Evolutionary conservation across 35 echinoderm and acorn worm genomes (phyloP).

Genomic region (Ophiothrix spiculata): DNA sequence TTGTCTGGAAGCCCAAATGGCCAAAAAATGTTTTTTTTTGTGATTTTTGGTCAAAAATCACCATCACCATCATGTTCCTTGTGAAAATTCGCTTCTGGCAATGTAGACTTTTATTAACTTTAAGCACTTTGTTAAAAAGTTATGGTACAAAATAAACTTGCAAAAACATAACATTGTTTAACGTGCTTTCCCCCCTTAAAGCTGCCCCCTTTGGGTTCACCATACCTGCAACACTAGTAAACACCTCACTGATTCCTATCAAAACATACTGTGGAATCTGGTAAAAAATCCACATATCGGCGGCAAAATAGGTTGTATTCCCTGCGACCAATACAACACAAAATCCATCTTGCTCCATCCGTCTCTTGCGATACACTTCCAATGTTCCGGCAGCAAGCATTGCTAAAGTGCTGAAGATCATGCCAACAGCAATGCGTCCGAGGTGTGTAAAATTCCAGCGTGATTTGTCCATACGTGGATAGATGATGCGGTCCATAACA

Average conservation of each 20-base stretch:
- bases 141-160: too few relatives aligned
- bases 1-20: too few relatives aligned
- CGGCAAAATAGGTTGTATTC: slow-evolving; percentile 50
- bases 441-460: slow-evolving; percentile 68
- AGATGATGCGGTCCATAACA: slow-evolving; percentile 79
- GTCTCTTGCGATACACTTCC: slow-evolving; percentile 39
- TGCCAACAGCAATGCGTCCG: slow-evolving; percentile 70
- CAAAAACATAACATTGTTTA: too few relatives aligned
- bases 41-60: too few relatives aligned
- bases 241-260: slow-evolving; percentile 94
- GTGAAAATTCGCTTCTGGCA: too few relatives aligned
- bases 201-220: too few relatives aligned
- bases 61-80: too few relatives aligned
- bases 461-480: slow-evolving; percentile 52
- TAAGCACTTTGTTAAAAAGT: too few relatives aligned
- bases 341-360: neutral
- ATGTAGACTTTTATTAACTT: too few relatives aligned
- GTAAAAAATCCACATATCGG: slow-evolving; percentile 65
- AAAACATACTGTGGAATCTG: slow-evolving; percentile 93
- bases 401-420: slow-evolving; percentile 79
- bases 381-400: slow-evolving; percentile 59
- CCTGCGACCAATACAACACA: neutral
- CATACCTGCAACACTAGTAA: slow-evolving; percentile 96
- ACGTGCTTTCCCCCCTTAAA: too few relatives aligned
- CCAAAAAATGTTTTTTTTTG: too few relatives aligned